Evolutionary conservation across 2,797 vertebrate species (phyloP).

Genomic region (Lerista edwardsae): DNA sequence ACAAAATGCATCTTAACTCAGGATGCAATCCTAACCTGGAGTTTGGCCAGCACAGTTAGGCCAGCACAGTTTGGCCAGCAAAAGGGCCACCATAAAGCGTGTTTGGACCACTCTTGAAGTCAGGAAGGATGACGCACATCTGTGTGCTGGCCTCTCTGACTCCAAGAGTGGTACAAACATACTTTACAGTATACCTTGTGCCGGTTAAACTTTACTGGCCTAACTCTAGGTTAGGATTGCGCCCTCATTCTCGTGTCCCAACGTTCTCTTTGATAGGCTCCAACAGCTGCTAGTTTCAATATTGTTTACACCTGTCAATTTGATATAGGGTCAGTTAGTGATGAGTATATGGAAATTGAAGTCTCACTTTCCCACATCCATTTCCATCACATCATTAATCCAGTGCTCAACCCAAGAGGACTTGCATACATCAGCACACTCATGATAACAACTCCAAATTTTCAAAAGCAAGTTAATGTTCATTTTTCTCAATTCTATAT

Average conservation of each 20-base stretch:
- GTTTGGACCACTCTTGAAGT: too few species aligned
- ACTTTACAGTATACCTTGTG: too few species aligned
- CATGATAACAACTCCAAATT: constrained; percentile 1
- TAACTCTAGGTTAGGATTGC: too few species aligned
- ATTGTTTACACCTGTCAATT: background rate
- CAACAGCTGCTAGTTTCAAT: constrained; percentile 3
- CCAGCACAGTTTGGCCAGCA: too few species aligned
- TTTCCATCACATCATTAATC: constrained; percentile 29
- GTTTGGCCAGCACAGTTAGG: too few species aligned
- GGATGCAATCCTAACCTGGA: too few species aligned
- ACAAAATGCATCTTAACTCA: background rate
- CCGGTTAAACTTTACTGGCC: too few species aligned
- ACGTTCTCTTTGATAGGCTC: background rate
- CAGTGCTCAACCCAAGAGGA: background rate
- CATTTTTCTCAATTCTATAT: background rate
- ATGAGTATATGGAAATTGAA: constrained; percentile 22
- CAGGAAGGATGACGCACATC: too few species aligned
- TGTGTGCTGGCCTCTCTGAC: too few species aligned
- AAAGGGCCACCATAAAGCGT: too few species aligned
- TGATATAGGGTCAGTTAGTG: constrained; percentile 1
- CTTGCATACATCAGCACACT: constrained; percentile 25
- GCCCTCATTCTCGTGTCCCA: background rate
- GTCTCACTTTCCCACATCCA: constrained; percentile 21
- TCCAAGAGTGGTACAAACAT: too few species aligned
- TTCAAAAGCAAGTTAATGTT: background rate